phyloP scores from a whole-genome alignment of 2,113 vertebrate species.

The Cynopterus brachyotis region DNA sequence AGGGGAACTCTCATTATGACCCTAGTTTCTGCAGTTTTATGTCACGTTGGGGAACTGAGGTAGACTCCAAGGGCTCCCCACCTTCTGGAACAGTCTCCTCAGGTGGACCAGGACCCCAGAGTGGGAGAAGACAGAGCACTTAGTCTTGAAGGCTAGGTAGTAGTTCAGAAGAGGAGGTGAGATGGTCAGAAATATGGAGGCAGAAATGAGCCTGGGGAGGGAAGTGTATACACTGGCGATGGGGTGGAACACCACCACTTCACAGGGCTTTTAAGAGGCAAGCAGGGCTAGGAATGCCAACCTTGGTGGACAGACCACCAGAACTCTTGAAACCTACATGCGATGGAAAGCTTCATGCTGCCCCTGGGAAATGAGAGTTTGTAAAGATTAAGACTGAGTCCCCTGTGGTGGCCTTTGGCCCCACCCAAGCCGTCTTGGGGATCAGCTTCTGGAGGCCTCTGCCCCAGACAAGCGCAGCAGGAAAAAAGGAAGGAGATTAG shows the following conservation, averaged over 20 bases:
- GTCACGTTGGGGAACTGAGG: neutral
- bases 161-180: neutral
- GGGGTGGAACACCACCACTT: neutral
- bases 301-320: neutral
- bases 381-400: constrained; percentile 40
- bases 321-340: neutral
- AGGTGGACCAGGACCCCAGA: neutral
- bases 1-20: neutral
- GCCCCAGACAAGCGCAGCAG: neutral
- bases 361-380: constrained; percentile 40
- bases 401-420: neutral
- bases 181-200: neutral
- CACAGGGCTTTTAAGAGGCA: neutral
- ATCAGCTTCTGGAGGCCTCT: constrained; percentile 26
- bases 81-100: neutral
- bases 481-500: constrained; percentile 74
- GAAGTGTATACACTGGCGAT: too few relatives aligned
- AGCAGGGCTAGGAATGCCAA: neutral
- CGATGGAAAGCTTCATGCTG: constrained; percentile 56
- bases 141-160: neutral
- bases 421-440: neutral
- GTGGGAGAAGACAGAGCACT: neutral
- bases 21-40: neutral
- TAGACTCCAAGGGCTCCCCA: neutral
- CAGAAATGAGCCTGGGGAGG: neutral